Conservation (phyloP, 2,113 vertebrate genomes). For the Zingel zingel region DNA sequence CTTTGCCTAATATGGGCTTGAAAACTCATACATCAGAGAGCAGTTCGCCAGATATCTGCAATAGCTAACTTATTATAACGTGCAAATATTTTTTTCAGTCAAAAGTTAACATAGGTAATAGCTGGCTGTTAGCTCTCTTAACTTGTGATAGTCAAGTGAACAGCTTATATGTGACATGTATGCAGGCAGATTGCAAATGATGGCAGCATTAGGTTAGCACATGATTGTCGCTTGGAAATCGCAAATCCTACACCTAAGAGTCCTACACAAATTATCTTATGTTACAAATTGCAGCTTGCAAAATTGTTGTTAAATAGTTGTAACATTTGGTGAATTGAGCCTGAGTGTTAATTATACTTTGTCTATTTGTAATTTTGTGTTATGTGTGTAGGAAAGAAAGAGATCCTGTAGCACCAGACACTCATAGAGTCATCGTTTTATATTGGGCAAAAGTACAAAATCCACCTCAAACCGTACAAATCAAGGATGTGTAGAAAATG, state of each 20-base stretch:
- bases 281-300: not conserved
- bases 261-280: not conserved
- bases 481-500: not conserved
- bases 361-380: not conserved
- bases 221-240: not conserved
- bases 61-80: not conserved
- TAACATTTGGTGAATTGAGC: not conserved
- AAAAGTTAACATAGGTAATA: not conserved
- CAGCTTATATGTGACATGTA: not conserved
- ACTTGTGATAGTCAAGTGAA: not conserved
- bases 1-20: not conserved
- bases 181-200: not conserved
- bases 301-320: not conserved
- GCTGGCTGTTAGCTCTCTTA: not conserved
- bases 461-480: not conserved
- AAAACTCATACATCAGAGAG: not conserved
- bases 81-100: not conserved
- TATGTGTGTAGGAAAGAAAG: not conserved
- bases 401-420: not conserved
- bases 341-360: not conserved
- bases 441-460: constrained; percentile 8
- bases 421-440: not conserved
- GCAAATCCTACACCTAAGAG: not conserved
- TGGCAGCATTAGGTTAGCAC: not conserved
- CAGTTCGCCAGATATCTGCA: not conserved